Evolutionary conservation across 2,888 invertebrate genomes (phyloP).

Genomic region (Lottia scabra): DNA sequence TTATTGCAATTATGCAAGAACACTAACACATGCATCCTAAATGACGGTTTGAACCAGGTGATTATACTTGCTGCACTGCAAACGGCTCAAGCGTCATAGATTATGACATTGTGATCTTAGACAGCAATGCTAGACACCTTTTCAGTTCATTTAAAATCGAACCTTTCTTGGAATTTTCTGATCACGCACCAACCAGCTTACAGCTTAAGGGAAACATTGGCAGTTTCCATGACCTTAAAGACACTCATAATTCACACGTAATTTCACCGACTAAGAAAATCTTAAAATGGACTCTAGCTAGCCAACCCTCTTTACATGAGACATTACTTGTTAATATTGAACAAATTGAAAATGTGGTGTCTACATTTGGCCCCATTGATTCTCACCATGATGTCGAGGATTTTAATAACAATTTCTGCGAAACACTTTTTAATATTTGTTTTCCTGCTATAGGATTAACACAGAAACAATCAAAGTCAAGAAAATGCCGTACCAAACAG

Average conservation of each 20-base stretch:
- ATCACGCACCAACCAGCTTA: constrained; percentile 1
- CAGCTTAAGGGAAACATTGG: too few species aligned
- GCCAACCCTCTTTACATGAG: not conserved
- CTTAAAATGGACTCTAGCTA: not conserved
- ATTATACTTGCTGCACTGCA: constrained; percentile 1
- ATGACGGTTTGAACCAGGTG: not conserved
- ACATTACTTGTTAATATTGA: not conserved
- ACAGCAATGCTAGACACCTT: not conserved
- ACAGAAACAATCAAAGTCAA: not conserved
- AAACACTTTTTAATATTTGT: not conserved
- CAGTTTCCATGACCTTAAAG: not conserved
- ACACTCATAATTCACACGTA: too few species aligned
- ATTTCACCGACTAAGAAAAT: too few species aligned
- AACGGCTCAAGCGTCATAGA: constrained; percentile 4
- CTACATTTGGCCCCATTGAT: not conserved
- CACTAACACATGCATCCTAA: constrained; percentile 1
- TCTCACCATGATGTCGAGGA: not conserved
- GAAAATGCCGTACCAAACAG: not conserved
- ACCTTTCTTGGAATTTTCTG: not conserved
- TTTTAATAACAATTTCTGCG: not conserved
- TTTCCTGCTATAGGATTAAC: not conserved
- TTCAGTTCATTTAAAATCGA: not conserved
- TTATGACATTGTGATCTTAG: not conserved
- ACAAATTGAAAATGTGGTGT: not conserved
- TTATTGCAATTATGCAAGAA: constrained; percentile 1